Evolutionary conservation across 2,888 invertebrate genomes (phyloP).

Genomic region (Schrankia costaestrigalis): DNA sequence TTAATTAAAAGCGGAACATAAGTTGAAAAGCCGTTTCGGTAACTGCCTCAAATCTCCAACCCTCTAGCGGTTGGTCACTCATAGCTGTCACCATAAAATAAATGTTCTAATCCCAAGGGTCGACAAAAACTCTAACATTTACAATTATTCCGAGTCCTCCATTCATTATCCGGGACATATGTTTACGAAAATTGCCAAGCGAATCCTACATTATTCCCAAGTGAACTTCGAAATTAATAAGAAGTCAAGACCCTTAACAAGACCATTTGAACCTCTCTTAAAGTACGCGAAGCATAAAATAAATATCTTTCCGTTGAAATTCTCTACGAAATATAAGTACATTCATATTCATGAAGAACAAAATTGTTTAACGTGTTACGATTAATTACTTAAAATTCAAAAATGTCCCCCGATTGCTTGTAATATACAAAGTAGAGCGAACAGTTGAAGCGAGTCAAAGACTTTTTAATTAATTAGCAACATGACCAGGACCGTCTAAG

Average conservation of each 20-base stretch:
- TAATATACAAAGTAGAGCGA: conserved; percentile 19
- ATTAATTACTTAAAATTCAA: conserved; percentile 24
- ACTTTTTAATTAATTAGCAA: conserved; percentile 34
- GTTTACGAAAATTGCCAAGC: not conserved
- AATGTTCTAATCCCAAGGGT: no score
- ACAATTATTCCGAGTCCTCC: no score
- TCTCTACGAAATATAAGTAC: conserved; percentile 10
- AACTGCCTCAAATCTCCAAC: no score
- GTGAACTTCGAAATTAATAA: conserved; percentile 3
- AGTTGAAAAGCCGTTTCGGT: no score
- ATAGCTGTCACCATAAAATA: no score
- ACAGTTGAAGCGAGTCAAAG: conserved; percentile 12
- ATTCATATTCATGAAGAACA: conserved; percentile 30
- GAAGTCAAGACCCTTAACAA: conserved; percentile 8
- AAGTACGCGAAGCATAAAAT: conserved; percentile 15
- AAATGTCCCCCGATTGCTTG: conserved; percentile 15
- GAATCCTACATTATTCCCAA: not conserved
- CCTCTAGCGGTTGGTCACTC: no score
- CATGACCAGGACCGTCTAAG: no score
- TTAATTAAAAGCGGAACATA: no score
- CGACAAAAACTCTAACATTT: no score
- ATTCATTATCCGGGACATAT: not conserved
- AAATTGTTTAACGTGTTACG: conserved; percentile 20
- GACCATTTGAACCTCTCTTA: conserved; percentile 4
- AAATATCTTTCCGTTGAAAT: conserved; percentile 12